Conservation (phyloP, 2,113 vertebrate species). For the Gymnorhina tibicen region DNA sequence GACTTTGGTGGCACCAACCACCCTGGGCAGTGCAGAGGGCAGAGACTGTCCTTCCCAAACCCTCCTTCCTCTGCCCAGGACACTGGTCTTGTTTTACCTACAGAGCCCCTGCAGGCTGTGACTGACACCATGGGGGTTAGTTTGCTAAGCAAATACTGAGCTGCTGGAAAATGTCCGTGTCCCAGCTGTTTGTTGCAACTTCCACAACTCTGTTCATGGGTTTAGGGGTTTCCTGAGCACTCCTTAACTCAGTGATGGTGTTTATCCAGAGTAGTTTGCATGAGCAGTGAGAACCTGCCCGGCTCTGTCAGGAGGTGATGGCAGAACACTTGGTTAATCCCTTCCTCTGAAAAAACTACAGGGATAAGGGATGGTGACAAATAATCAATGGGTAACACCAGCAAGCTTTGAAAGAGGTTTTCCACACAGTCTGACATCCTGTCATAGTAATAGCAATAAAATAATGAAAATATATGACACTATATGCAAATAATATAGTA, state of each 20-base stretch:
- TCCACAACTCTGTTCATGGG: not conserved
- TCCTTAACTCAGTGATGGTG: not conserved
- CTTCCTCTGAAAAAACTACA: not conserved
- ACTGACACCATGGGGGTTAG: rapidly evolving
- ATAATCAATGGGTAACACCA: not conserved
- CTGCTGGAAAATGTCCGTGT: not conserved
- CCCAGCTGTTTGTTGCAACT: not conserved
- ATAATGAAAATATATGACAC: not conserved
- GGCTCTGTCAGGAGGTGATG: not conserved
- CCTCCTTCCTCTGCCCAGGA: not conserved
- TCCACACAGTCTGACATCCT: not conserved
- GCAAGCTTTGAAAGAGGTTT: not conserved
- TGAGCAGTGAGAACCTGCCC: not conserved
- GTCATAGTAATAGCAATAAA: not conserved
- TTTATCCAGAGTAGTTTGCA: not conserved
- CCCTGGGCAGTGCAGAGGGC: not conserved
- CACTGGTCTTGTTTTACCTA: not conserved
- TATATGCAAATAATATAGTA: not conserved
- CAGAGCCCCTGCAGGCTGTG: not conserved
- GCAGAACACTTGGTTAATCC: not conserved
- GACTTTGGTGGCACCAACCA: not conserved
- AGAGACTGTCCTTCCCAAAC: not conserved
- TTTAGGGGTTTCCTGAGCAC: not conserved
- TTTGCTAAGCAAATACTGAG: not conserved
- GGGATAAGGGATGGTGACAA: not conserved